Conservation (phyloP, 2,888 invertebrate genomes). For the Thereva unica region DNA sequence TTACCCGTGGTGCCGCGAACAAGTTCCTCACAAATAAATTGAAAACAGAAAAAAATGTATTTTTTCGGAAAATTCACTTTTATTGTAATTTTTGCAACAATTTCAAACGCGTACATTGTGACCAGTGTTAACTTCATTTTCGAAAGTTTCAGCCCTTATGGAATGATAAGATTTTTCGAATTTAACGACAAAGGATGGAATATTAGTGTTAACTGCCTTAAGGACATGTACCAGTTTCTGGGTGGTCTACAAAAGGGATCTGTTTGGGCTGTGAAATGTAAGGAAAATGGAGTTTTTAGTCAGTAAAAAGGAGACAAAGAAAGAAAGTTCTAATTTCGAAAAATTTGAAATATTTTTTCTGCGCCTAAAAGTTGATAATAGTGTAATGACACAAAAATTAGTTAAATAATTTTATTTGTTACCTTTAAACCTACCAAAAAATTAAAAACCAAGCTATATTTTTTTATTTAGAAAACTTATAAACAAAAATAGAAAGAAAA, state of each 20-base stretch:
- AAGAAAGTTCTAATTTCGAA: neutral
- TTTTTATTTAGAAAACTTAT: too few species aligned
- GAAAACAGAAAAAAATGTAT: too few species aligned
- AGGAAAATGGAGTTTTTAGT: conserved; percentile 34
- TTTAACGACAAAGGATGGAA: conserved; percentile 53
- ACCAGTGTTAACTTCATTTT: conserved; percentile 51
- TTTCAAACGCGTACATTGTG: conserved; percentile 21
- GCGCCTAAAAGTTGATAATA: too few species aligned
- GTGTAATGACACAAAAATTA: too few species aligned
- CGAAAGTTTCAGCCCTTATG: conserved; percentile 50
- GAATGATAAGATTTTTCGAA: conserved; percentile 50
- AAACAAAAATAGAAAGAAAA: too few species aligned
- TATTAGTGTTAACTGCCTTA: conserved; percentile 49
- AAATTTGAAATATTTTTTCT: neutral
- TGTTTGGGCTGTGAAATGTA: conserved; percentile 51
- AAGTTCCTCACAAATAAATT: too few species aligned
- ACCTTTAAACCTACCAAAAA: too few species aligned
- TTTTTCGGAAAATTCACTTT: too few species aligned
- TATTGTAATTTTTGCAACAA: too few species aligned
- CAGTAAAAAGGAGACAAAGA: neutral
- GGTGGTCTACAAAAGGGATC: conserved; percentile 49
- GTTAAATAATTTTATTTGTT: too few species aligned
- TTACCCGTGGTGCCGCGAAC: too few species aligned
- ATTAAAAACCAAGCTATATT: too few species aligned
- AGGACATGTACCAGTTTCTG: conserved; percentile 50